These are phyloP conservation scores for Sweltsa coloradensis DNA, from an alignment of 1,140 invertebrate species.

Conservation along the genomic window DNA sequence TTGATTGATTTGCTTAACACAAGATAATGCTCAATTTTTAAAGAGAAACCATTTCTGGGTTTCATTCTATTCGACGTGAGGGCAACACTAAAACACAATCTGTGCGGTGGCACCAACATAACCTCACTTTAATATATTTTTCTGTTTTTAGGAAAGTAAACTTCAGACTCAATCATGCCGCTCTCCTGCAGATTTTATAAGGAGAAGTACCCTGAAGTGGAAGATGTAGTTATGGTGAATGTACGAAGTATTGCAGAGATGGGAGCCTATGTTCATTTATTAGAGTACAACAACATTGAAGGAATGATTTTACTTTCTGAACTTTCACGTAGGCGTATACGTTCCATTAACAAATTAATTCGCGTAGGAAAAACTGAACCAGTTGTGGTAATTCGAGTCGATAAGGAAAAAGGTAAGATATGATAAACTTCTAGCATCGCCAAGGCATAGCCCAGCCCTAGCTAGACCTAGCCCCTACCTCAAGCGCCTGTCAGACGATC, in stretches of 20 bases:
- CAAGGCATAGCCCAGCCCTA: too few species aligned
- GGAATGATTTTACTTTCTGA: conserved; percentile 94
- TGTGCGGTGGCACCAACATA: too few species aligned
- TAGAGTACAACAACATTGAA: conserved; percentile 99
- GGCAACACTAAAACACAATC: too few species aligned
- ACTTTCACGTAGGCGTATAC: conserved; percentile 92
- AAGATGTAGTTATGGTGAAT: conserved; percentile 99
- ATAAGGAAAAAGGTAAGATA: conserved; percentile 96
- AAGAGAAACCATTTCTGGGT: too few species aligned
- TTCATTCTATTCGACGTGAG: too few species aligned
- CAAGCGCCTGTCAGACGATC: too few species aligned
- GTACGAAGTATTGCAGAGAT: conserved; percentile 97
- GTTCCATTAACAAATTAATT: conserved; percentile 99
- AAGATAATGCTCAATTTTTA: too few species aligned
- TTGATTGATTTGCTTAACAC: too few species aligned
- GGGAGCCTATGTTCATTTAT: conserved; percentile 96
- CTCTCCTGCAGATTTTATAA: conserved; percentile 96
- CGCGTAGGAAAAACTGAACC: conserved; percentile 97
- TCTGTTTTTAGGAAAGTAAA: too few species aligned
- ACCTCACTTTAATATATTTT: background rate
- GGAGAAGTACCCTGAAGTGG: conserved; percentile 95
- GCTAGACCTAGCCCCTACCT: too few species aligned
- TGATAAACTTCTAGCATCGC: background rate
- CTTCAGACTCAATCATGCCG: conserved; percentile 58
- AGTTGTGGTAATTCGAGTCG: conserved; percentile 97